Conservation (phyloP, 1,140 invertebrate genomes). For the Sesamia nonagrioides region DNA sequence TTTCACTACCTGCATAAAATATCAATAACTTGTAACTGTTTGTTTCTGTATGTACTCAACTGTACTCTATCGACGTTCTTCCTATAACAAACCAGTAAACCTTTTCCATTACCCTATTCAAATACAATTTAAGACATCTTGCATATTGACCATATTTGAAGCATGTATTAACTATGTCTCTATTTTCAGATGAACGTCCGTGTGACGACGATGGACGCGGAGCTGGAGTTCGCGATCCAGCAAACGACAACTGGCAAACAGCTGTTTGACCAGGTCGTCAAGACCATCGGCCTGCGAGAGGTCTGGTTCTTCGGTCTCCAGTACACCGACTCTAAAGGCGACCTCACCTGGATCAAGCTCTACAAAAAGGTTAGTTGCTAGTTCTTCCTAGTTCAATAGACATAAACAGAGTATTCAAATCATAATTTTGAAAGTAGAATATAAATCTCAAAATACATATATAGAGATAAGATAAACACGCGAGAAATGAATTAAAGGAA, state of each 20-base stretch:
- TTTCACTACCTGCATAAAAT: neutral
- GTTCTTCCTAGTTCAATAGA: neutral
- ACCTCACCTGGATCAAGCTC: constrained; percentile 99
- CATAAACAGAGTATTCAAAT: too few relatives aligned
- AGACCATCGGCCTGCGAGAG: constrained; percentile 99
- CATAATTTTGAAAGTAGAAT: too few relatives aligned
- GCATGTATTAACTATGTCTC: constrained; percentile 1
- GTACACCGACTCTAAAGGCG: constrained; percentile 99
- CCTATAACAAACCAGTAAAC: too few relatives aligned
- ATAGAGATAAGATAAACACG: too few relatives aligned
- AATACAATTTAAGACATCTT: too few relatives aligned
- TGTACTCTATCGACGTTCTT: too few relatives aligned
- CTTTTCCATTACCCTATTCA: too few relatives aligned
- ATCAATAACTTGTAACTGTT: too few relatives aligned
- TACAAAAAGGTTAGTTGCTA: constrained; percentile 98
- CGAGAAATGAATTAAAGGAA: too few relatives aligned
- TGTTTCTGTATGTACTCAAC: neutral
- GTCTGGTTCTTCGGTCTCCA: constrained; percentile 99
- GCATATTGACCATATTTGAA: neutral
- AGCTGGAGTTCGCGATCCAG: constrained; percentile 99
- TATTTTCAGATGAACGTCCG: constrained; percentile 97
- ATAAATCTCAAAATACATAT: too few relatives aligned
- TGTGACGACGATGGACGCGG: constrained; percentile 99
- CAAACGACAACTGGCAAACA: constrained; percentile 99
- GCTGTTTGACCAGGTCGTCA: constrained; percentile 99